Evolutionary conservation across 2,888 invertebrate species (phyloP), one percentile per base, ranked within the genome.

Genomic region (Euplagia quadripunctaria): DNA sequence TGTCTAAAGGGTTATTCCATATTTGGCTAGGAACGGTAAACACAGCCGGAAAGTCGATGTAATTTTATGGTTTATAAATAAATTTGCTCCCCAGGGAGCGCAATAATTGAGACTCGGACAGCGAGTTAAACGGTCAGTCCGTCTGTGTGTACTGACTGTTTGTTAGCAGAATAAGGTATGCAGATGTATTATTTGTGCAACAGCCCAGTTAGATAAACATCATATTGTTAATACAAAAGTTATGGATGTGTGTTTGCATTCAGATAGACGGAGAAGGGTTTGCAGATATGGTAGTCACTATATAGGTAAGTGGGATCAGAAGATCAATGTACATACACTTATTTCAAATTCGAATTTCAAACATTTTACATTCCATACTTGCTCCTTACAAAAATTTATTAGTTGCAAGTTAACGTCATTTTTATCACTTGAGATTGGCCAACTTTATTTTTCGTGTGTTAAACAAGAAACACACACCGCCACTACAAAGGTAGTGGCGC

Each of bases 61-160:
- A 80, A 84, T 84, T 84, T 83, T 84, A 83, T 81, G 84, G 84
- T 78, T 68, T 83, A 82, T 84, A 82, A 83, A 83, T 83, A 83
- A 84, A 83, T 83, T 84, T 84, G 70, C 71, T 82, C 83, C 82
- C 81, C 51, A 71, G 79, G 74, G 83, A 75, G 83, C 49, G 68
- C 63, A 41, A 75, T 84, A 84, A 83, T 84, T 83, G 82, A 78
- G 82, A 73, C 52, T 76, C 77, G 77, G 82, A 82, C 80, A 78
- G 79, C 67, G 75, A 79, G 80, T 76, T 82, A 84, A 83, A 79
- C 74, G 78, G 72, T 70, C 71, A 67, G 52, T 66, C 49, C 70
- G 71, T 76, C 64, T 61, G 51, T 71, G 65, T 75, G n/a, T 49
- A 58, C 20, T 31, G 58, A 31, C 69, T 76, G 73, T 80, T 80